Conservation (phyloP, 2,888 invertebrate species). For the Phengaris alcon region DNA sequence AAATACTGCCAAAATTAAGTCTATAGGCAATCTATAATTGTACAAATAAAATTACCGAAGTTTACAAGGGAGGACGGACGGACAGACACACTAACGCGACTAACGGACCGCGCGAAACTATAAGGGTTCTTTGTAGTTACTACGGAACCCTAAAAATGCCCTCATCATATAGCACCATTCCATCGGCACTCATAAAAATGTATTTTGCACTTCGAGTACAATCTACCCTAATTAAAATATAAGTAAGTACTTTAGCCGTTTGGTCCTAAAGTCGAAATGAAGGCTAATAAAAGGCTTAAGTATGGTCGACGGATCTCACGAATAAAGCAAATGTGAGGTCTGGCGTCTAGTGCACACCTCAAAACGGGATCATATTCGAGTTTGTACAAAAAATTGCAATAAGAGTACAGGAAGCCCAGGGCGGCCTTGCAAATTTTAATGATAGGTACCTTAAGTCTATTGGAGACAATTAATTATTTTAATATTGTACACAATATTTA, state of each 20-base stretch:
- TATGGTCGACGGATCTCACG: constrained; percentile 1
- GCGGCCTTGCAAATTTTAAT: not conserved
- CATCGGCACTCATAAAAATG: not conserved
- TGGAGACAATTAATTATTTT: too few relatives aligned
- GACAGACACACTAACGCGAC: too few relatives aligned
- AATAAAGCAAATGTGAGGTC: not conserved
- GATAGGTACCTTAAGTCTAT: too few relatives aligned
- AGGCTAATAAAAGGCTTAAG: constrained; percentile 19
- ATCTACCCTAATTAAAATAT: constrained; percentile 19
- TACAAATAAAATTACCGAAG: too few relatives aligned
- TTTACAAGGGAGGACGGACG: too few relatives aligned
- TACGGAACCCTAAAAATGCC: too few relatives aligned
- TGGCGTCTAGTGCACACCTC: not conserved
- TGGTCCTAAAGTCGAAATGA: constrained; percentile 6
- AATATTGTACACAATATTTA: too few relatives aligned
- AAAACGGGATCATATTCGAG: not conserved
- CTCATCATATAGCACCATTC: too few relatives aligned
- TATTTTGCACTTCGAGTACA: not conserved
- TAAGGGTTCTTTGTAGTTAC: too few relatives aligned
- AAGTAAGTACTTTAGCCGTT: constrained; percentile 16
- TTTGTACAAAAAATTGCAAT: not conserved
- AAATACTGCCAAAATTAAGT: too few relatives aligned
- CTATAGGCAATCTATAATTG: too few relatives aligned
- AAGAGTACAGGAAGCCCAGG: not conserved
- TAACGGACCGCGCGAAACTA: too few relatives aligned